These are phyloP conservation scores for Micrastur ruficollis DNA, from an alignment of 2,797 vertebrate genomes.

Conservation along the genomic window DNA sequence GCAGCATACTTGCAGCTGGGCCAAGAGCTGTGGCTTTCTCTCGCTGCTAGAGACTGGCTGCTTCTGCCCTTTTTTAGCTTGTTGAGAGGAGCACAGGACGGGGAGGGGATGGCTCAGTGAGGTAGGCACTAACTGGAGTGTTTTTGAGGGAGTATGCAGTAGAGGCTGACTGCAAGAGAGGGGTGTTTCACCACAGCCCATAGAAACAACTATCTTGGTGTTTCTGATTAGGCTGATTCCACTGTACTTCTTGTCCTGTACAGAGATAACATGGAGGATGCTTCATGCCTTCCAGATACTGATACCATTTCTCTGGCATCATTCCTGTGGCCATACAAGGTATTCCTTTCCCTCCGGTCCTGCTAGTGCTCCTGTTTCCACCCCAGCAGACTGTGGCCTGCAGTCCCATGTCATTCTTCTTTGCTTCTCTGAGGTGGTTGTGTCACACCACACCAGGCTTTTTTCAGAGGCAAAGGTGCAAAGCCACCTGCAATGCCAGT, in stretches of 20 bases:
- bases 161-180: background rate
- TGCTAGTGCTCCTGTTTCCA: background rate
- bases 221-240: background rate
- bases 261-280: background rate
- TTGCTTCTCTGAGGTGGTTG: background rate
- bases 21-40: background rate
- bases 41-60: background rate
- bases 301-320: background rate
- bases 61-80: background rate
- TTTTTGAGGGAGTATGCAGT: background rate
- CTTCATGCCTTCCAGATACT: background rate
- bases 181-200: background rate
- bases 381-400: background rate
- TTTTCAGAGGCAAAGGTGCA: background rate
- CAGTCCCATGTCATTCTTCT: background rate
- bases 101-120: background rate
- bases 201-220: background rate
- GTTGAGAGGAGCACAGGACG: background rate
- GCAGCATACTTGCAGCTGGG: background rate
- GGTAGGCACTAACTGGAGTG: background rate
- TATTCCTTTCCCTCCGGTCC: background rate
- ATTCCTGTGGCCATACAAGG: accelerated
- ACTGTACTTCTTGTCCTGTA: background rate
- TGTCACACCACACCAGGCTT: background rate
- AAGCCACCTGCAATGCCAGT: background rate